A percentile compares a stretch with the other conserved stretches of the same genome.
Evolutionary conservation across 2,113 vertebrate genomes (phyloP).

Genomic region (Macaca nemestrina): DNA sequence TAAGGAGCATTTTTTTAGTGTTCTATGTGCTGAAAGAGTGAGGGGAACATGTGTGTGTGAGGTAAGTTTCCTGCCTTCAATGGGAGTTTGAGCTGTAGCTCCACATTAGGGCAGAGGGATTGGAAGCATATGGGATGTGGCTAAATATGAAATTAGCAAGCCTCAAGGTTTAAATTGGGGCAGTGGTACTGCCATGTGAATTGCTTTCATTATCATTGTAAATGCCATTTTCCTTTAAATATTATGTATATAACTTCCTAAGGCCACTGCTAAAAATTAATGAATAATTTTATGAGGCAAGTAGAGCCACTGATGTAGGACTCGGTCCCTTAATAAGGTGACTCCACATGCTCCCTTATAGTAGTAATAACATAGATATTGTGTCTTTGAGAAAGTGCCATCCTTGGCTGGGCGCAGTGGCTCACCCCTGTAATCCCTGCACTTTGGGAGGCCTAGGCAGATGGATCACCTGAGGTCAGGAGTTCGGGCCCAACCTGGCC

Average conservation of each 20-base stretch:
- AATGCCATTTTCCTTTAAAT: constrained; percentile 57
- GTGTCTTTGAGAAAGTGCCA: neutral
- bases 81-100: neutral
- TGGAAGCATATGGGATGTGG: neutral
- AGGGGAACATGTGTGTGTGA: neutral
- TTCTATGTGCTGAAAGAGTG: neutral
- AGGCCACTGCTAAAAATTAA: constrained; percentile 58
- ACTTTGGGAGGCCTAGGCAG: no score
- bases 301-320: constrained; percentile 29
- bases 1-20: neutral
- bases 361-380: neutral
- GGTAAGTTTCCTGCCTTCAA: neutral
- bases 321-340: constrained; percentile 14
- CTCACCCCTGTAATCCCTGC: no score
- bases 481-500: no score
- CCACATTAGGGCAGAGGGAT: neutral
- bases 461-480: no score
- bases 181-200: neutral
- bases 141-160: neutral
- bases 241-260: constrained; percentile 31
- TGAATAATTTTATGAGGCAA: constrained; percentile 58
- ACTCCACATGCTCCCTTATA: neutral
- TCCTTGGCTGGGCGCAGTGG: neutral
- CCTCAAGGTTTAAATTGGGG: neutral
- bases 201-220: constrained; percentile 42